Evolutionary conservation across 2,113 vertebrate species (phyloP).

Genomic region (Circaetus cinerascens): DNA sequence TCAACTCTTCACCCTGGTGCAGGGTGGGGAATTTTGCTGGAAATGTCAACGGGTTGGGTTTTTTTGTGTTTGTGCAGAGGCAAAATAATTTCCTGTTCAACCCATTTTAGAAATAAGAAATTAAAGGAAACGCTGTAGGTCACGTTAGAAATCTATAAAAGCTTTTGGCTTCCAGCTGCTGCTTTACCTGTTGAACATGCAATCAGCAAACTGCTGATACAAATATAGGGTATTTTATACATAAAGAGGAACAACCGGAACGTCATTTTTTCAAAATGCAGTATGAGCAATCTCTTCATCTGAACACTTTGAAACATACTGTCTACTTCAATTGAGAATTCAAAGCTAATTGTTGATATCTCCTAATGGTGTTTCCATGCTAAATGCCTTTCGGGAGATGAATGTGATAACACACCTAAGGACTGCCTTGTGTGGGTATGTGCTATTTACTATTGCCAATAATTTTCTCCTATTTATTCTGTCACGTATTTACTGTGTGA

Average conservation of each 20-base stretch:
- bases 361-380: neutral
- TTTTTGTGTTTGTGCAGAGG: neutral
- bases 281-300: neutral
- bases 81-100: slow-evolving; percentile 5
- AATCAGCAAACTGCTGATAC: neutral
- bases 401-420: neutral
- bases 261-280: neutral
- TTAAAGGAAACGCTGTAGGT: neutral
- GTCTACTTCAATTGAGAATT: neutral
- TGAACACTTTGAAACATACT: neutral
- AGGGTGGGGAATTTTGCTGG: slow-evolving; percentile 10
- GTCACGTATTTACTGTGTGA: neutral
- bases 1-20: neutral
- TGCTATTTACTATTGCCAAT: neutral
- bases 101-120: neutral
- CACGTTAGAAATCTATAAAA: neutral
- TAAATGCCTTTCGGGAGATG: neutral
- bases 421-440: neutral
- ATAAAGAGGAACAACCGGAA: neutral
- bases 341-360: neutral
- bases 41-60: neutral
- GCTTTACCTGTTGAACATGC: neutral
- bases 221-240: neutral
- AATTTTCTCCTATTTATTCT: neutral
- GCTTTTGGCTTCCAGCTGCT: neutral